These are phyloP conservation scores for Hyperoplus lanceolatus DNA, from an alignment of 2,797 vertebrate species.

Conservation along the genomic window DNA sequence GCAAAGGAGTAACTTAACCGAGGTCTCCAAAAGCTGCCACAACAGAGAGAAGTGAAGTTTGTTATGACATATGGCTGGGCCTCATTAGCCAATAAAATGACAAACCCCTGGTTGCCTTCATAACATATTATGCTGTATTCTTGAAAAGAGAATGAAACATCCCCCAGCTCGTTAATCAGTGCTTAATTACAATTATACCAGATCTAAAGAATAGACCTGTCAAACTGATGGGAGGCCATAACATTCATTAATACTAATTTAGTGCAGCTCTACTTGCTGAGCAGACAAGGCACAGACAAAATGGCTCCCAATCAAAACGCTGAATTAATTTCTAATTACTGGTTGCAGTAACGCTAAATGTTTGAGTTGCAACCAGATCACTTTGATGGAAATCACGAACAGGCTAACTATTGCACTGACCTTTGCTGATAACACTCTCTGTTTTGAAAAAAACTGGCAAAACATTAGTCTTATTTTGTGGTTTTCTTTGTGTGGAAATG, in stretches of 20 bases:
- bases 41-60: conserved; percentile 55
- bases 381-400: conserved; percentile 58
- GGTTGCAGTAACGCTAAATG: conserved; percentile 64
- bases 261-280: conserved; percentile 68
- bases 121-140: conserved; percentile 76
- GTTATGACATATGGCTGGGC: conserved; percentile 76
- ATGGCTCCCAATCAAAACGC: conserved; percentile 78
- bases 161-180: conserved; percentile 79
- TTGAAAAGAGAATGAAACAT: conserved; percentile 74
- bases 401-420: conserved; percentile 34
- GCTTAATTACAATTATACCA: conserved; percentile 83
- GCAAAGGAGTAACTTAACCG: conserved; percentile 26
- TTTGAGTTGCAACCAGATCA: conserved; percentile 48
- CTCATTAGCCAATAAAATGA: conserved; percentile 81
- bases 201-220: conserved; percentile 83
- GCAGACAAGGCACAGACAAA: conserved; percentile 71
- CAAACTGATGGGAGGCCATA: conserved; percentile 79
- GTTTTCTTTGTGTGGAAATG: conserved; percentile 6
- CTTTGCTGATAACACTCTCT: conserved; percentile 2
- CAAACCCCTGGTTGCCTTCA: conserved; percentile 78
- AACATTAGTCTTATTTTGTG: neutral
- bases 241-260: conserved; percentile 84
- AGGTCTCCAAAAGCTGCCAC: conserved; percentile 21
- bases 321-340: conserved; percentile 80
- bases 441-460: neutral